Evolutionary conservation across 2,797 vertebrate species (phyloP).

Genomic region (Vespertilio murinus): DNA sequence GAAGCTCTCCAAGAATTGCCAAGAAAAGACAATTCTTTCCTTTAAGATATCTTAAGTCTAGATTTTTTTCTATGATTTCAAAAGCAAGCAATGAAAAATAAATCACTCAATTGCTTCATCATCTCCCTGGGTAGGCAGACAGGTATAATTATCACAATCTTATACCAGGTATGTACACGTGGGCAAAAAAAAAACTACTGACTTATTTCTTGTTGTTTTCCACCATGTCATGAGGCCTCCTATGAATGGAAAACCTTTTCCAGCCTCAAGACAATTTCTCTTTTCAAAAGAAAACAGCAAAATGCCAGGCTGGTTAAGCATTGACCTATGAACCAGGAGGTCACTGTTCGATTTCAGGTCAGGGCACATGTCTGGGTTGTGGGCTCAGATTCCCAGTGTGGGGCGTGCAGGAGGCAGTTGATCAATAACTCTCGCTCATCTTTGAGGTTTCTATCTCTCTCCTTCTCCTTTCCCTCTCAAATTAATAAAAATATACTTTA

Average conservation of each 20-base stretch:
- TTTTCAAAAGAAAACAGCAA: background rate
- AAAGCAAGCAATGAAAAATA: conserved; percentile 19
- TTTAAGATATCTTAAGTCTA: background rate
- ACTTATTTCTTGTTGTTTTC: background rate
- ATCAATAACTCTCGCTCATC: background rate
- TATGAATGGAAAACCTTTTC: background rate
- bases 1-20: conserved; percentile 1
- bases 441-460: background rate
- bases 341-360: background rate
- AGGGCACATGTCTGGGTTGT: background rate
- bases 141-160: background rate
- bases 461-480: background rate
- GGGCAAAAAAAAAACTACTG: background rate
- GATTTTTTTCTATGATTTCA: conserved; percentile 1
- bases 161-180: background rate
- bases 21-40: background rate
- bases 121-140: background rate
- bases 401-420: background rate
- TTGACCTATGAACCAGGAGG: background rate
- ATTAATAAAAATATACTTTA: too few relatives aligned
- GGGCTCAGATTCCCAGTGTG: too few relatives aligned
- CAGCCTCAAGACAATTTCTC: background rate
- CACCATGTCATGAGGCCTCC: background rate
- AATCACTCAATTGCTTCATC: background rate
- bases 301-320: background rate